Percentiles rank a stretch among this genome's conserved stretches.
These are phyloP conservation scores for Platerodrilus igneus DNA, from an alignment of 2,888 invertebrate genomes.

Conservation along the genomic window DNA sequence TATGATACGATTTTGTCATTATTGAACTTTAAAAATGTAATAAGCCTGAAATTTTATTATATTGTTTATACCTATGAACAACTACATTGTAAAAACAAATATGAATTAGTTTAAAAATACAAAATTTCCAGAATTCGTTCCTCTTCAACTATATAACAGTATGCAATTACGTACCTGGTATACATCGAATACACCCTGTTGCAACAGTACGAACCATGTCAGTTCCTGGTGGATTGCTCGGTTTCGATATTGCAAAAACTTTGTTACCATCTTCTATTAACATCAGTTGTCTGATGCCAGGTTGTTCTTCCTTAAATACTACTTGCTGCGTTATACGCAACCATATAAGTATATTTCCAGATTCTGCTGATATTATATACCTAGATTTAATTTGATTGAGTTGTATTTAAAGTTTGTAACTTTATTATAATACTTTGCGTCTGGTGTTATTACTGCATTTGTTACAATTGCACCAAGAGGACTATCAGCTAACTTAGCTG, in stretches of 20 bases:
- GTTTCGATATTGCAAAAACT: conserved; percentile 70
- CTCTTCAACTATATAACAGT: too few species aligned
- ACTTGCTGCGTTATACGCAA: conserved; percentile 71
- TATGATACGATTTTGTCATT: too few species aligned
- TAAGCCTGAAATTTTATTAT: too few species aligned
- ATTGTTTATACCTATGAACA: too few species aligned
- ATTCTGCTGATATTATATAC: conserved; percentile 85
- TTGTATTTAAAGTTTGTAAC: conserved; percentile 7
- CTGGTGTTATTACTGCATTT: conserved; percentile 82
- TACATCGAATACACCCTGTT: conserved; percentile 61
- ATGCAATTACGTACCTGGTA: conserved; percentile 73
- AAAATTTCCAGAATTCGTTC: too few species aligned
- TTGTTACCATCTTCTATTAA: conserved; percentile 70
- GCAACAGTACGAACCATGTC: conserved; percentile 65
- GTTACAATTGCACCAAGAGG: conserved; percentile 92
- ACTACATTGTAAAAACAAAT: too few species aligned
- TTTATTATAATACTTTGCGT: conserved; percentile 57
- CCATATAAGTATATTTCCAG: conserved; percentile 88
- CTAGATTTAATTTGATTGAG: conserved; percentile 38
- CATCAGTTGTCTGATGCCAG: conserved; percentile 69
- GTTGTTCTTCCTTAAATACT: conserved; percentile 78
- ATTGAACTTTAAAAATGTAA: too few species aligned
- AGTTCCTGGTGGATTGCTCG: conserved; percentile 57
- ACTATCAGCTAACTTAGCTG: conserved; percentile 84
- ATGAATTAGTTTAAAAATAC: too few species aligned